Evolutionary conservation across 2,797 vertebrate species (phyloP).

Genomic region (Halcyon leucocephala): DNA sequence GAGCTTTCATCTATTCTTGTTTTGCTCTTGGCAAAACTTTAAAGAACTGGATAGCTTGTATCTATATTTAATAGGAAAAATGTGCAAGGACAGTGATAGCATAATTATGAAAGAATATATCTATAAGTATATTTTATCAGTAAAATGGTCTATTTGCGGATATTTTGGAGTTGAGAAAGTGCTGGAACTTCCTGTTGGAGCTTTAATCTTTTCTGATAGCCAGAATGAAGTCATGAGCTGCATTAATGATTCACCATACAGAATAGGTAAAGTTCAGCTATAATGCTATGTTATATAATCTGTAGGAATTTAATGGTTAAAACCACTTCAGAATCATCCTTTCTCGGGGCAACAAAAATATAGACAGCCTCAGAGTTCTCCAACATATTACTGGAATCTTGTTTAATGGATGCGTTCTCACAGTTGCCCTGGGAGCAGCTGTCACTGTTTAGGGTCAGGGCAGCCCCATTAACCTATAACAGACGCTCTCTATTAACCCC

Average conservation of each 20-base stretch:
- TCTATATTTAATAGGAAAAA: conserved; percentile 53
- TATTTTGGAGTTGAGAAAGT: conserved; percentile 4
- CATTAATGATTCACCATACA: neutral
- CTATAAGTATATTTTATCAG: neutral
- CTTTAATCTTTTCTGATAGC: neutral
- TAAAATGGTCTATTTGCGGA: neutral
- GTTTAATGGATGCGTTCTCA: neutral
- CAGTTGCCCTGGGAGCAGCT: neutral
- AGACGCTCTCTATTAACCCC: too few relatives aligned
- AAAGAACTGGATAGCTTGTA: conserved; percentile 28
- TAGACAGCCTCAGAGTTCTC: rapidly evolving
- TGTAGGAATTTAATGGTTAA: neutral
- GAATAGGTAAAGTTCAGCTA: neutral
- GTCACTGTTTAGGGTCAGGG: too few relatives aligned
- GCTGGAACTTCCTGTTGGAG: neutral
- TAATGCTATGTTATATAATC: neutral
- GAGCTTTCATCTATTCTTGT: conserved; percentile 41
- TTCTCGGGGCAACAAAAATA: neutral
- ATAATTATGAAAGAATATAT: neutral
- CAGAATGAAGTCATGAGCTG: neutral
- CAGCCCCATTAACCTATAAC: too few relatives aligned
- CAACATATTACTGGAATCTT: neutral
- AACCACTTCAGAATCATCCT: neutral
- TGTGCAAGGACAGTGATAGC: neutral
- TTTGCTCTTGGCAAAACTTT: conserved; percentile 31